Conservation (phyloP, 1,140 invertebrate genomes). For the Polypedilum vanderplanki region DNA sequence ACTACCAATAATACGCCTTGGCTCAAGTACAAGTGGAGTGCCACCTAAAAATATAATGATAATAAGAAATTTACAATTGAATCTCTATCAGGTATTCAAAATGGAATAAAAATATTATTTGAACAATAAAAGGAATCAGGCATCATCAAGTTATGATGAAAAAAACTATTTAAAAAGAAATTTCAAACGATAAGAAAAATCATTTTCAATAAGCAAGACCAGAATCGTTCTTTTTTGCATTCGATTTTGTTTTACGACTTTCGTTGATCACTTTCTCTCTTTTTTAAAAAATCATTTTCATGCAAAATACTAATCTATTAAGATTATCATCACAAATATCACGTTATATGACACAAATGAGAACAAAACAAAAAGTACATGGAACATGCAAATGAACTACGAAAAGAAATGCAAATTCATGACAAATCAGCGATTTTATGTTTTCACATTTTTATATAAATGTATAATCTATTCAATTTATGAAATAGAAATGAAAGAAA, state of each 20-base stretch:
- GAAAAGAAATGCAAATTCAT: too few relatives aligned
- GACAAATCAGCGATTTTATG: too few relatives aligned
- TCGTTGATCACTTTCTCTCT: too few relatives aligned
- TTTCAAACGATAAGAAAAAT: constrained; percentile 38
- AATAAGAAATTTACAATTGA: background rate
- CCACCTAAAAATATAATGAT: constrained; percentile 46
- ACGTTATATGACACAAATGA: background rate
- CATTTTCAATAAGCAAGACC: constrained; percentile 34
- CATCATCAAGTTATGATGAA: background rate
- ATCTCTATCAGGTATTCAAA: too few relatives aligned
- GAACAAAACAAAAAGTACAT: background rate
- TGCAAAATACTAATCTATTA: background rate
- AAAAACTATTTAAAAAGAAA: constrained; percentile 29
- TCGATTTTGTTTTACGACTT: background rate
- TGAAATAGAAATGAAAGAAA: too few relatives aligned
- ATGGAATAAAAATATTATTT: background rate
- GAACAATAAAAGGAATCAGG: background rate
- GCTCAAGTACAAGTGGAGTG: constrained; percentile 48
- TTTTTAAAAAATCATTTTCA: background rate
- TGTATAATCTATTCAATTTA: too few relatives aligned
- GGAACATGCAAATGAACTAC: background rate
- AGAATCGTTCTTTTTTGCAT: constrained; percentile 32
- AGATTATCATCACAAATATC: background rate
- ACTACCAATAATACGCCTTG: constrained; percentile 35
- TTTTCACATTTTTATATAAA: too few relatives aligned